These are phyloP conservation scores for Malurus cyaneus DNA, from an alignment of 2,113 vertebrate species.

Conservation along the genomic window DNA sequence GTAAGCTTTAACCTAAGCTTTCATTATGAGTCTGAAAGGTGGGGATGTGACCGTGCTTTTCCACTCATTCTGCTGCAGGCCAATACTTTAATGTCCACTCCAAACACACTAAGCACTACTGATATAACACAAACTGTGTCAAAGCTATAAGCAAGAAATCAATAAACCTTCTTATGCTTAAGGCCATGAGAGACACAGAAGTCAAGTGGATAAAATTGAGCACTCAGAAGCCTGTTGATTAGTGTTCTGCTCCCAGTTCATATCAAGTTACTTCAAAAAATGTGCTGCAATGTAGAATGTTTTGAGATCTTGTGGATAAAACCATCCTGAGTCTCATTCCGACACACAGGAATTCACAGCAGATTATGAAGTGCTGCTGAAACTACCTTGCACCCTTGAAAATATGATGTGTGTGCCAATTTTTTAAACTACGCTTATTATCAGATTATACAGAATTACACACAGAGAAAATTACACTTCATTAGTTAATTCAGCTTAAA, in stretches of 20 bases:
- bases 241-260: background rate
- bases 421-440: conserved; percentile 36
- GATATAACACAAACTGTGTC: background rate
- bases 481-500: conserved; percentile 40
- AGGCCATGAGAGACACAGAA: background rate
- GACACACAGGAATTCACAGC: conserved; percentile 12
- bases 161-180: background rate
- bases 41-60: background rate
- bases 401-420: background rate
- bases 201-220: background rate
- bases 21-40: background rate
- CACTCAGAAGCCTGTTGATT: conserved; percentile 4
- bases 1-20: background rate
- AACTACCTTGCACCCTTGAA: background rate
- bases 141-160: background rate
- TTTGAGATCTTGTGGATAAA: conserved; percentile 10
- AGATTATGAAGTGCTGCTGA: background rate
- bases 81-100: background rate
- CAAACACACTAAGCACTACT: background rate
- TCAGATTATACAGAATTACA: conserved; percentile 60
- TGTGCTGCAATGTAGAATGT: background rate
- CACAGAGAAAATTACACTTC: conserved; percentile 43
- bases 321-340: conserved; percentile 4
- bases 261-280: conserved; percentile 21
- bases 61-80: background rate